phyloP scores from a whole-genome alignment of 2,888 invertebrate genomes.

The Cordilura impudica region DNA sequence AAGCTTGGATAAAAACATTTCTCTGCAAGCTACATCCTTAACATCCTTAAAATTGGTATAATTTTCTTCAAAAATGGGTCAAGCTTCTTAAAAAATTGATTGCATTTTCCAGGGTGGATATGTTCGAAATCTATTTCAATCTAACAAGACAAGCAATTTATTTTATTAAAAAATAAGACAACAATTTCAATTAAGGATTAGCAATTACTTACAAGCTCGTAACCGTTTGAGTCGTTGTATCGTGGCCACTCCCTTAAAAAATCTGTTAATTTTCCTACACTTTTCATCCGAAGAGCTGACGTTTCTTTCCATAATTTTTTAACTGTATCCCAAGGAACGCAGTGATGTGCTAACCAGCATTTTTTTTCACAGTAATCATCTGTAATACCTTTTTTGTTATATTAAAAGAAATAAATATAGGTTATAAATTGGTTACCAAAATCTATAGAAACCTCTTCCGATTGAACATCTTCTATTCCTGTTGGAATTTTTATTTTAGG shows the following conservation, averaged over 20 bases:
- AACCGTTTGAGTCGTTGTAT: conserved; percentile 18
- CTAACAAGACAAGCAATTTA: conserved; percentile 18
- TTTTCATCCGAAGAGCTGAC: conserved; percentile 19
- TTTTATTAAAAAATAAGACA: not conserved
- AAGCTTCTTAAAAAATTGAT: not conserved
- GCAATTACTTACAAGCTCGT: conserved; percentile 1
- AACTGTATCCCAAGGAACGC: conserved; percentile 14
- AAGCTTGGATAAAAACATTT: conserved; percentile 8
- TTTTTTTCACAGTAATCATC: conserved; percentile 14
- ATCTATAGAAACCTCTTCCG: conserved; percentile 26
- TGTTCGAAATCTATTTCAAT: conserved; percentile 18
- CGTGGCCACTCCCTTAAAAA: conserved; percentile 19
- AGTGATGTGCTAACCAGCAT: conserved; percentile 7
- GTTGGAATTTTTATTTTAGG: conserved; percentile 5
- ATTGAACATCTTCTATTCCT: not conserved
- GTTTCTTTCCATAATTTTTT: conserved; percentile 14
- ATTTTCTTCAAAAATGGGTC: too few species aligned
- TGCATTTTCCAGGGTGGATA: conserved; percentile 11
- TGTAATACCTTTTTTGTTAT: conserved; percentile 4
- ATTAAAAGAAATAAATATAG: conserved; percentile 21
- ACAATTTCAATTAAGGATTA: not conserved
- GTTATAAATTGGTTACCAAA: conserved; percentile 23
- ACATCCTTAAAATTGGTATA: too few species aligned
- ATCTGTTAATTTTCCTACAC: conserved; percentile 12
- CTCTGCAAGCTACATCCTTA: too few species aligned